Evolutionary conservation across 2,113 vertebrate species (phyloP).

Genomic region (Seriola dumerili): DNA sequence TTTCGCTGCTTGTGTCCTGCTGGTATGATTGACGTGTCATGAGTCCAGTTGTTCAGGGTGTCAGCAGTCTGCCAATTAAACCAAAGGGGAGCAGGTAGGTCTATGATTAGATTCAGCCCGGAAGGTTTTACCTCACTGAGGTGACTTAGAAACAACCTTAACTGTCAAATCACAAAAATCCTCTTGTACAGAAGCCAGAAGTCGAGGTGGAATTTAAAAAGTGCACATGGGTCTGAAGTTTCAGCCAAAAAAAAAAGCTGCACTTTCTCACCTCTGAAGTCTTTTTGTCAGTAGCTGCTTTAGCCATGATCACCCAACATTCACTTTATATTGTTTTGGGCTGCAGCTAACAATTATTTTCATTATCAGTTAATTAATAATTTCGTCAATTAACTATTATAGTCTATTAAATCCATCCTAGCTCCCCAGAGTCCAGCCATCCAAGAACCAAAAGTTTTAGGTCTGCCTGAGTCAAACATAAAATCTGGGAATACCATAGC

Average conservation of each 20-base stretch:
- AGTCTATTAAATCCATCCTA: no score
- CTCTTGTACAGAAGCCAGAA: not conserved
- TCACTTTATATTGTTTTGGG: no score
- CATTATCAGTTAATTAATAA: no score
- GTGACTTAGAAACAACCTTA: not conserved
- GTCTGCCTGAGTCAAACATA: no score
- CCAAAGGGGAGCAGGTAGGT: not conserved
- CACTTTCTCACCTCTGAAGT: not conserved
- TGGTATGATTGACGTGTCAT: conserved; percentile 15
- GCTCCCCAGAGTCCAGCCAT: no score
- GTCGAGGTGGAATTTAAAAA: not conserved
- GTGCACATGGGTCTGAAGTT: not conserved
- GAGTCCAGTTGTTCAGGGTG: conserved; percentile 33
- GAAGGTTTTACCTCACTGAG: not conserved
- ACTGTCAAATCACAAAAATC: not conserved
- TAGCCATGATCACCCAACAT: no score
- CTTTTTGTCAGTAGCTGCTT: no score
- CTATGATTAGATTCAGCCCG: conserved; percentile 15
- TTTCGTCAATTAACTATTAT: no score
- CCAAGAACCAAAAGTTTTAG: no score
- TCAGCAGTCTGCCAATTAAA: conserved; percentile 30
- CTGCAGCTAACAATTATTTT: no score
- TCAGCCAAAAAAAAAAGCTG: not conserved
- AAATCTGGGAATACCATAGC: no score
- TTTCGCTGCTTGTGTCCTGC: not conserved